Evolutionary conservation across 2,113 vertebrate species (phyloP).

Genomic region (Gnathonemus echidnorhynchus): DNA sequence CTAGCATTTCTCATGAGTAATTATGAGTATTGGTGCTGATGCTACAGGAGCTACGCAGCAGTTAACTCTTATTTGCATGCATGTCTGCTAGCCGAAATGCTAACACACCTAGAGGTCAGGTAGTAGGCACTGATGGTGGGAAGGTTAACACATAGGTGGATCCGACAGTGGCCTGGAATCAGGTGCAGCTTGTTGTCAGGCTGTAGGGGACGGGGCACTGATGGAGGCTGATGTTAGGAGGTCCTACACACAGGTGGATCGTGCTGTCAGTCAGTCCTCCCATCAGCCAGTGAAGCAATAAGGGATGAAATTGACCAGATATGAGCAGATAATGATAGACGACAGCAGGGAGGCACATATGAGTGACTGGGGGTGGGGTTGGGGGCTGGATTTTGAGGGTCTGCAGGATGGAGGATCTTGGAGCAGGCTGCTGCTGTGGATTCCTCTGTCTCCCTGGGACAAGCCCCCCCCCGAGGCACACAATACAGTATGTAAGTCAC

Average conservation of each 20-base stretch:
- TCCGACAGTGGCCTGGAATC: not conserved
- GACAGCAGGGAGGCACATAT: not conserved
- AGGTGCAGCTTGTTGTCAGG: not conserved
- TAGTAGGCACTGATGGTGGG: not conserved
- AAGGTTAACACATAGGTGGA: not conserved
- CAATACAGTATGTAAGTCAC: not conserved
- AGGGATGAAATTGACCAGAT: conserved; percentile 4
- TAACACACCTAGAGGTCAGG: not conserved
- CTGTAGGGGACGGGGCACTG: not conserved
- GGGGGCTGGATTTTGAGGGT: not conserved
- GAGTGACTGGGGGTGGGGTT: not conserved
- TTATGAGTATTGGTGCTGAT: not conserved
- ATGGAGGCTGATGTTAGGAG: not conserved
- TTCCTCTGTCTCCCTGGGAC: not conserved
- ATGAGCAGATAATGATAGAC: not conserved
- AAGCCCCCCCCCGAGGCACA: not conserved
- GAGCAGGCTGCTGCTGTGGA: not conserved
- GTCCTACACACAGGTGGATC: not conserved
- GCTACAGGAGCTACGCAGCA: not conserved
- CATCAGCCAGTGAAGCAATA: not conserved
- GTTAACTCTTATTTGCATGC: not conserved
- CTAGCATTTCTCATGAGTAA: not conserved
- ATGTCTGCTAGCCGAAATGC: not conserved
- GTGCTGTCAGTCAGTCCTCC: not conserved
- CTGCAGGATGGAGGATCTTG: not conserved